Base-by-base conservation (phyloP, 2,888 invertebrate species). In the Drosophila stalkeri region DNA sequence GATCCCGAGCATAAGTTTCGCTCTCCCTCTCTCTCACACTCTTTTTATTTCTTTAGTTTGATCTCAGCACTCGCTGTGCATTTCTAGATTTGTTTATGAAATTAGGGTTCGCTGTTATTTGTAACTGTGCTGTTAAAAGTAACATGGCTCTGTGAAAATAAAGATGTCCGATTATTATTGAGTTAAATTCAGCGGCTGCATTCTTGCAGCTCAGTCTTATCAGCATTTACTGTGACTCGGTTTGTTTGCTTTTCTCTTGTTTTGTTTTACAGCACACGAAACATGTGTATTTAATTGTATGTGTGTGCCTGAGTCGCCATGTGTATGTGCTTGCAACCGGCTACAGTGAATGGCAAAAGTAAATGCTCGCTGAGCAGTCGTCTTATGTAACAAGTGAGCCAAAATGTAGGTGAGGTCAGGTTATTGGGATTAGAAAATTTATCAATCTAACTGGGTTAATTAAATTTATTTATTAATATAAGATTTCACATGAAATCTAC, bases 371-470 rank as follows among this genome's bases (percentile, higher is more conserved):
- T 49, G 7, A 31, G 20, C 66, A 46, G 20, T 27, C 16, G 20
- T 27, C 16, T 82, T 82, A 89, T 82, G 81, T 81, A 82, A 82
- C 52, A 68, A 60, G 20, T 56, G 47, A 60, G 55, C 14, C n/a
- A 33, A 31, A 41, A 52, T 63, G 41, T 68, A 63, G 20, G 60
- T 61, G 27, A 77, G 73, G 67, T 77, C 64, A 67, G 64, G 49
- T 62, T 61, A 31, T 7, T 52, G 39, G 39, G 44, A 55, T 75
- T 78, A 27, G 35, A 20, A 2, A 35, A 70, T 59, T 47, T 6
- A n/a, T 20, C 18, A 33, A 51, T 12, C 6, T 31, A 27, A 31
- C 33, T 51, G 18, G 3, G 2, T n/a, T 8, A 41, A 41, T 41
- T 41, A 2, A n/a, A n/a, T 12, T 35, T 35, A 11, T 35, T 12